phyloP scores from a whole-genome alignment of 1,140 invertebrate species.

The Zaprionus ornatus region DNA sequence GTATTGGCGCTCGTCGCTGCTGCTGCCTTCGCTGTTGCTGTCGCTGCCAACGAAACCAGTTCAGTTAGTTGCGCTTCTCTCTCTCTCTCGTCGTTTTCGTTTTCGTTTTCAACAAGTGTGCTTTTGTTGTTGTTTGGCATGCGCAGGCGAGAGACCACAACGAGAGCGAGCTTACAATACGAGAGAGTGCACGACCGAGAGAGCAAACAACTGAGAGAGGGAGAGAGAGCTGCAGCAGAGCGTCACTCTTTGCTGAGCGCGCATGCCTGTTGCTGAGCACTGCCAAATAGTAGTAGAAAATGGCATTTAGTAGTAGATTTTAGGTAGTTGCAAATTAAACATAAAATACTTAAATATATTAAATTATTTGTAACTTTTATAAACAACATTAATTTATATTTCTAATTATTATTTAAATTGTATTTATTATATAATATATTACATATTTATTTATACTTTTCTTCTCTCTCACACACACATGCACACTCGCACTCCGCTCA shows the following conservation, averaged over 20 bases:
- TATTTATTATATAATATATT: not conserved
- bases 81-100: conserved; percentile 55
- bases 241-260: conserved; percentile 66
- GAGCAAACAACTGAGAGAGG: conserved; percentile 6
- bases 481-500: conserved; percentile 40
- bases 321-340: conserved; percentile 5
- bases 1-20: conserved; percentile 9
- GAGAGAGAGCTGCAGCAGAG: conserved; percentile 5
- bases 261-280: conserved; percentile 57
- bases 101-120: conserved; percentile 83
- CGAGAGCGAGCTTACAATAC: not conserved
- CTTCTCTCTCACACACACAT: not conserved
- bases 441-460: conserved; percentile 1
- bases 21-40: not conserved
- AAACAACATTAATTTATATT: no score
- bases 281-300: conserved; percentile 53
- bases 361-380: not conserved
- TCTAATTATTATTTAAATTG: no score
- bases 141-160: conserved; percentile 40
- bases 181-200: conserved; percentile 9
- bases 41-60: conserved; percentile 60
- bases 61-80: conserved; percentile 41
- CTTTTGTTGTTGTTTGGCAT: conserved; percentile 75
- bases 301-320: conserved; percentile 60
- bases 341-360: not conserved